Percentiles rank a stretch among this genome's conserved stretches.
Conservation (phyloP, 2,113 vertebrate genomes). For the Colistium nudipinnis region DNA sequence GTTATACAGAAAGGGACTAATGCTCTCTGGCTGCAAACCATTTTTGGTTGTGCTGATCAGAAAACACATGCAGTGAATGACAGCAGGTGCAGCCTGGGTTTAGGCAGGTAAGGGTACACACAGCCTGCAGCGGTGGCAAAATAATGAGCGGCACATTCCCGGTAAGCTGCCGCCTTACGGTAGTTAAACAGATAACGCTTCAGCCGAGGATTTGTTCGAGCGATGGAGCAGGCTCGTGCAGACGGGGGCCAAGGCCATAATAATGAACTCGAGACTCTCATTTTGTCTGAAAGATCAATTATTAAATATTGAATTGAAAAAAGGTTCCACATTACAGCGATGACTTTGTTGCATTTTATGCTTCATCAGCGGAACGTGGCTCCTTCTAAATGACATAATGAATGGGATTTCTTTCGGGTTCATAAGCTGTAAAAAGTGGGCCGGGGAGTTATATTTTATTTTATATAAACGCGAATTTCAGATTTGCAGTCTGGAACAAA, state of each 20-base stretch:
- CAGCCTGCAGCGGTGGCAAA: constrained; percentile 33
- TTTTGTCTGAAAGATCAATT: constrained; percentile 20
- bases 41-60: constrained; percentile 17
- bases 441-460: constrained; percentile 23
- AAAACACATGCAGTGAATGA: constrained; percentile 4
- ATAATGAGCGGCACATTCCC: constrained; percentile 39
- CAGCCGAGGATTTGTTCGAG: constrained; percentile 15
- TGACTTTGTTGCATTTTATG: constrained; percentile 14
- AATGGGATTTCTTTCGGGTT: constrained; percentile 25
- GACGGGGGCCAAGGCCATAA: neutral
- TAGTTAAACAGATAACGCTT: constrained; percentile 22
- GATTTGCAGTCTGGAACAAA: constrained; percentile 5
- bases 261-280: constrained; percentile 15
- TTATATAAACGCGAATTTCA: constrained; percentile 6
- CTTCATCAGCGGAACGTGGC: constrained; percentile 14
- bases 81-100: constrained; percentile 28
- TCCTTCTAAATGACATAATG: constrained; percentile 23
- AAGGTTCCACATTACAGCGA: constrained; percentile 11
- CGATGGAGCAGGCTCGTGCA: constrained; percentile 3
- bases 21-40: neutral
- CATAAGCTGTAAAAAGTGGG: neutral
- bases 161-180: constrained; percentile 19
- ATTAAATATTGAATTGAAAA: constrained; percentile 29
- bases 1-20: constrained; percentile 30
- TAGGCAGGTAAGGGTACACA: constrained; percentile 39